Evolutionary conservation across 2,797 vertebrate genomes (phyloP).

Genomic region (Acipenser transmontanus): DNA sequence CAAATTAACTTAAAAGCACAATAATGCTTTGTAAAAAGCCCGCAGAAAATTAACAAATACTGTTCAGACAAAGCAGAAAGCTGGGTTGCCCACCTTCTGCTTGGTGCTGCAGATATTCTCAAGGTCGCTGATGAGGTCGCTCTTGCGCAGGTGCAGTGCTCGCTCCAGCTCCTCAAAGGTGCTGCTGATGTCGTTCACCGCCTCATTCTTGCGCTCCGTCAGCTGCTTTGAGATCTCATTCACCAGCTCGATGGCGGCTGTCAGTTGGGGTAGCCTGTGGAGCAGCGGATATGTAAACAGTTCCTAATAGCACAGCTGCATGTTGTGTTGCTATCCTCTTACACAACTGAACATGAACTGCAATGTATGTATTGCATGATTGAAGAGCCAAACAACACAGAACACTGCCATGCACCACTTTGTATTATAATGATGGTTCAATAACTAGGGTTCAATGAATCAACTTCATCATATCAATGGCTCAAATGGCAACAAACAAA

Average conservation of each 20-base stretch:
- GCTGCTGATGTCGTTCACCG: conserved; percentile 72
- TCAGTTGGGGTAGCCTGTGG: conserved; percentile 79
- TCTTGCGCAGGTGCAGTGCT: conserved; percentile 77
- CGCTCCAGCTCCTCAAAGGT: conserved; percentile 86
- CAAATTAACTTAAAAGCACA: too few relatives aligned
- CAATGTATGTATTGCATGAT: neutral
- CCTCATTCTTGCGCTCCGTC: conserved; percentile 74
- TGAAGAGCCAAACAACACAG: neutral
- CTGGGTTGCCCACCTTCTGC: conserved; percentile 68
- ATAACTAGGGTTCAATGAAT: too few relatives aligned
- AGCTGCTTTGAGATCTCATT: conserved; percentile 84
- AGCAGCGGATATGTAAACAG: neutral
- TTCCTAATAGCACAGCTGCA: too few relatives aligned
- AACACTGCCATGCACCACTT: too few relatives aligned
- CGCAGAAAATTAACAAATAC: neutral
- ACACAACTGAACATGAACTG: too few relatives aligned
- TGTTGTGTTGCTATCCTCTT: too few relatives aligned
- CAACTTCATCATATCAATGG: too few relatives aligned
- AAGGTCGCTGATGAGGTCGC: conserved; percentile 76
- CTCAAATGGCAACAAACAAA: too few relatives aligned
- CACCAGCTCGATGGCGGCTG: conserved; percentile 78
- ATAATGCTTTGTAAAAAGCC: too few relatives aligned
- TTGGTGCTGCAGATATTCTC: conserved; percentile 81
- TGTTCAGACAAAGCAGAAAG: neutral
- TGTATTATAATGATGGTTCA: too few relatives aligned